Conservation (phyloP, 2,113 vertebrate genomes). For the Trinectes maculatus region DNA sequence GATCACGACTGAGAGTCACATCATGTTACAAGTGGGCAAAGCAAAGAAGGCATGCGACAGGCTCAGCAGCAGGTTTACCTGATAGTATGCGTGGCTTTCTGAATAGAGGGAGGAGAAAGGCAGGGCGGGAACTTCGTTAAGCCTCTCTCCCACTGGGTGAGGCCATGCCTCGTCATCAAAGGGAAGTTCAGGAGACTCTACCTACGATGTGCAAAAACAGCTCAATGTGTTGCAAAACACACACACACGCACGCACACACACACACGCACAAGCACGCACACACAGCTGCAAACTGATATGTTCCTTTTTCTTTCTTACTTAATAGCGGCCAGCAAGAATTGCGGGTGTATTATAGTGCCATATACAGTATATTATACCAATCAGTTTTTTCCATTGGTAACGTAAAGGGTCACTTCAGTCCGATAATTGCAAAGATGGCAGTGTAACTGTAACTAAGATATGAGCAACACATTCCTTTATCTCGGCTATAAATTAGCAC, state of each 20-base stretch:
- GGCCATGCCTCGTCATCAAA: conserved; percentile 72
- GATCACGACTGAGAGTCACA: neutral
- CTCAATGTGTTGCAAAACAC: conserved; percentile 44
- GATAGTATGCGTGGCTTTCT: conserved; percentile 70
- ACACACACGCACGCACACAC: neutral
- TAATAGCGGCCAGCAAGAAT: no score
- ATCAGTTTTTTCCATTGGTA: no score
- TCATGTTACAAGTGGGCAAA: neutral
- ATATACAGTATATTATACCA: no score
- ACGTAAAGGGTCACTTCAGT: neutral
- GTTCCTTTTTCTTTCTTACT: no score
- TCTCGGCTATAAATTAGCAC: neutral
- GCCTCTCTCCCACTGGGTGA: conserved; percentile 66
- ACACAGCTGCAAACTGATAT: neutral
- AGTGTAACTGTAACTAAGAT: neutral
- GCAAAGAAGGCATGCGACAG: conserved; percentile 27
- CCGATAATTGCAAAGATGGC: neutral
- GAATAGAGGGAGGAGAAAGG: conserved; percentile 77
- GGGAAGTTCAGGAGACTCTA: conserved; percentile 72
- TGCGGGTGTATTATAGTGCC: no score
- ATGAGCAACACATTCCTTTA: neutral
- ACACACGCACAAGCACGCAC: neutral
- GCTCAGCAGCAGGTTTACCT: conserved; percentile 63
- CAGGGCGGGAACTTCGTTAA: conserved; percentile 61
- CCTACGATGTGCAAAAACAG: conserved; percentile 73